phyloP scores from a whole-genome alignment of 2,888 invertebrate species.

The Antheraea assamensis region DNA sequence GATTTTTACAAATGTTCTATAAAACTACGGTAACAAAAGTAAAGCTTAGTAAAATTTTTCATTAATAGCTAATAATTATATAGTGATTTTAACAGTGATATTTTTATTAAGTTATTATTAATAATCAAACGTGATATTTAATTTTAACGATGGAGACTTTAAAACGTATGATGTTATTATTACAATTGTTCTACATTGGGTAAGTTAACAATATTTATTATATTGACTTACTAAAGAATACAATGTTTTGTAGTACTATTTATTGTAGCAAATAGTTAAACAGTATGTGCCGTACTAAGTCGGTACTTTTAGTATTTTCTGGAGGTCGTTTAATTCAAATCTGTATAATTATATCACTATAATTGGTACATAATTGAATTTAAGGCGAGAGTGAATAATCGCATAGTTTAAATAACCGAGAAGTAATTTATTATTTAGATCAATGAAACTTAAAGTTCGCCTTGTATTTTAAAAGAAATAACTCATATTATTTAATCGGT shows the following conservation, averaged over 20 bases:
- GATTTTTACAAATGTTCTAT: neutral
- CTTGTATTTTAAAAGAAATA: constrained; percentile 12
- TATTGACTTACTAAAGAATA: neutral
- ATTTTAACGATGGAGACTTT: constrained; percentile 16
- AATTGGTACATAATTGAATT: neutral
- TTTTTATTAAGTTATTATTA: constrained; percentile 7
- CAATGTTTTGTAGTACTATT: neutral
- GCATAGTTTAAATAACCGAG: constrained; percentile 2
- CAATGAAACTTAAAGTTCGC: constrained; percentile 13
- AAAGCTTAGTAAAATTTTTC: constrained; percentile 3
- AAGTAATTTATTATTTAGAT: constrained; percentile 7
- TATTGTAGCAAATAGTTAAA: neutral
- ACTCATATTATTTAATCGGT: constrained; percentile 16
- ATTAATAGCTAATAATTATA: constrained; percentile 4
- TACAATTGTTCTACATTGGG: constrained; percentile 8
- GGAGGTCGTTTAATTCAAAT: neutral
- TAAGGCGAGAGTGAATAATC: neutral
- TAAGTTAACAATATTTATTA: neutral
- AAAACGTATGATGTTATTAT: neutral
- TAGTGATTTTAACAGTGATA: constrained; percentile 19
- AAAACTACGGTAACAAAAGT: neutral
- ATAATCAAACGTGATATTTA: constrained; percentile 1
- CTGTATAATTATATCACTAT: neutral
- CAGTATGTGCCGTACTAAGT: neutral
- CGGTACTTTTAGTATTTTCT: neutral